Percentiles rank a stretch among this genome's conserved stretches.
Conservation (phyloP, 2,113 vertebrate species). For the Cisticola juncidis region DNA sequence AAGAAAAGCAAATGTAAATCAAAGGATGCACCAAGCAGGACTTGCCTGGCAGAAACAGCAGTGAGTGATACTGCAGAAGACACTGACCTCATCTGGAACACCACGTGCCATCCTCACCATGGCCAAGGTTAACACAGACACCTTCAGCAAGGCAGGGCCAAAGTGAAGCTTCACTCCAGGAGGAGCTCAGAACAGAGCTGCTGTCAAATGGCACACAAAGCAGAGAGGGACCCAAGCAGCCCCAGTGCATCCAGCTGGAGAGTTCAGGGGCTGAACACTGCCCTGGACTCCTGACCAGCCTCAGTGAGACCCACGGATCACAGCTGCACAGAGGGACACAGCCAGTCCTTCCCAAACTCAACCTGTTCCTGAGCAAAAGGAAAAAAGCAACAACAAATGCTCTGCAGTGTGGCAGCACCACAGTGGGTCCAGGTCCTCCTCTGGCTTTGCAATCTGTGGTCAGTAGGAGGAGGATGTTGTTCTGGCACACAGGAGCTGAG, state of each 20-base stretch:
- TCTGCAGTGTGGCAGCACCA: neutral
- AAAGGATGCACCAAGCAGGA: neutral
- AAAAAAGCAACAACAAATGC: neutral
- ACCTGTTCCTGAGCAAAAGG: neutral
- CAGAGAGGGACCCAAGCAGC: neutral
- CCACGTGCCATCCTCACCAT: fast-evolving
- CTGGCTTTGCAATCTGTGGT: neutral
- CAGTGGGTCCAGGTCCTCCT: neutral
- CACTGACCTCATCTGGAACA: neutral
- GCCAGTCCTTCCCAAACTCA: neutral
- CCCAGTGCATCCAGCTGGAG: neutral
- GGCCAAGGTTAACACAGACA: neutral
- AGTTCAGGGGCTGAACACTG: neutral
- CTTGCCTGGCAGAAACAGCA: neutral
- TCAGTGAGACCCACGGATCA: neutral
- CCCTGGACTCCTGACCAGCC: neutral
- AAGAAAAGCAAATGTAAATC: neutral
- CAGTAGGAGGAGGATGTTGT: neutral
- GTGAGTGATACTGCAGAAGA: neutral
- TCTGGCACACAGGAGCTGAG: neutral
- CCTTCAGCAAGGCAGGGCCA: neutral
- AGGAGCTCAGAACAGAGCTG: neutral
- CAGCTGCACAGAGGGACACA: neutral
- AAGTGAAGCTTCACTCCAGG: neutral
- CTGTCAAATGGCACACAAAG: neutral